Base-by-base conservation (phyloP, 2,113 vertebrate genomes). In the Aegithalos caudatus region DNA sequence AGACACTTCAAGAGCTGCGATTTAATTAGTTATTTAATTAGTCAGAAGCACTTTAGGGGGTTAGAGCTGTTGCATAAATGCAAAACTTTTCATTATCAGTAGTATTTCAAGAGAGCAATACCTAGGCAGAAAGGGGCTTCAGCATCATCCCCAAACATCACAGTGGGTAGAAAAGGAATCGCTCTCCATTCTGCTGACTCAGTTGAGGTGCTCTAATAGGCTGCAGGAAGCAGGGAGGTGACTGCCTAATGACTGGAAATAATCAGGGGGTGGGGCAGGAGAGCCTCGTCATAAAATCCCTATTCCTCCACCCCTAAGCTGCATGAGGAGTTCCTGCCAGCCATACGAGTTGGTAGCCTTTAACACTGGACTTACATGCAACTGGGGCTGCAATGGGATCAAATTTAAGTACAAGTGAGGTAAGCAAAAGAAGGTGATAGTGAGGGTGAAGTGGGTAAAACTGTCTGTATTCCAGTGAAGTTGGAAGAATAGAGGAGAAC, bases 321-420 rank as follows among this genome's bases (percentile, higher is more conserved):
- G 86, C 86, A 87, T 65, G 93, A 91, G 89, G 79, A 93, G 87
- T 5, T 88, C 62, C 91, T 93, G 66, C 37, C 73, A 58, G 89
- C 51, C 5, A 0, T 51, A 45, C 25, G 0, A 33, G 74, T 72
- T 1, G 0, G 54, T 33, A 13, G n/a, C 38, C 56, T 65, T 87
- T 64, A 64, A 69, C 57, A 24, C 14, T 88, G 87, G 93, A 92
- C 37, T 95, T 95, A 57, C 0, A 97, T 96, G 97, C 88, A 80
- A 76, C 92, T 18, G 65, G 45, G 61, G 10, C 90, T 88, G 86
- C 69, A 58, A 97, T 97, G 97, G 97, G 97, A 94, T 94, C 95
- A 77, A 97, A 94, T 95, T 82, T 94, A 90, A 97, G 97, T 45
- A 97, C 97, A 80, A 95, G 70, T 86, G 97, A 96, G 97, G 97